Evolutionary conservation across 1,140 invertebrate genomes (phyloP), one percentile per base, ranked within the genome.

Genomic region (Ruditapes philippinarum): DNA sequence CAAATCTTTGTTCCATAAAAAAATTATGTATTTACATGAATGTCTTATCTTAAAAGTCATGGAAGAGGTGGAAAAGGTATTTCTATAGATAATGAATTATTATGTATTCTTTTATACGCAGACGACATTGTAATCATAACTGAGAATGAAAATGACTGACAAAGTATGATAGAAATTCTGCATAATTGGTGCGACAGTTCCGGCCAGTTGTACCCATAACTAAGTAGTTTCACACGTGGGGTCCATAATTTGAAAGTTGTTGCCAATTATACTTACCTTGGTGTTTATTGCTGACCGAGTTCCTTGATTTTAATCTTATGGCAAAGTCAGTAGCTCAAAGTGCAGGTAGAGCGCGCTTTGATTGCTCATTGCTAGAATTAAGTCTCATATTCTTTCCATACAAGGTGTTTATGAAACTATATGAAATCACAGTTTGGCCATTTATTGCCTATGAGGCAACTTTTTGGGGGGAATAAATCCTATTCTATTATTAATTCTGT

Each of bases 201-300:
- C n/a, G n/a, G n/a, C n/a, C n/a, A n/a, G n/a, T n/a, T n/a, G n/a
- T n/a, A n/a, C n/a, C n/a, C n/a, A n/a, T n/a, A n/a, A n/a, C n/a
- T n/a, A n/a, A n/a, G n/a, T 80, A 60, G 28, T 80, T 80, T 80
- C 31, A 80, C 19, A 3, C 57, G 78, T 80, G 78, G 78, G 2
- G 25, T 28, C 17, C 2, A 54, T 57, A 33, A 2, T 57, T n/a
- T 76, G 3, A 76, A 40, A 5, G 28, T 76, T 28, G 73, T 76
- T n/a, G n/a, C n/a, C n/a, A n/a, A n/a, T n/a, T n/a, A n/a, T n/a
- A n/a, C n/a, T n/a, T n/a, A n/a, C n/a, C 1, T 57, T 25, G 62
- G 1, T 54, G 80, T 28, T 65, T 82, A 40, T n/a, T 65, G 7
- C 51, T 82, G 33, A 33, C 28, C 25, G 40, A 70, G 49, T 49